Percentiles rank a stretch among this genome's conserved stretches.
Evolutionary conservation across 92 coral and sea anemone genomes (phyloP).

Genomic region (Epizoanthus fatuus): DNA sequence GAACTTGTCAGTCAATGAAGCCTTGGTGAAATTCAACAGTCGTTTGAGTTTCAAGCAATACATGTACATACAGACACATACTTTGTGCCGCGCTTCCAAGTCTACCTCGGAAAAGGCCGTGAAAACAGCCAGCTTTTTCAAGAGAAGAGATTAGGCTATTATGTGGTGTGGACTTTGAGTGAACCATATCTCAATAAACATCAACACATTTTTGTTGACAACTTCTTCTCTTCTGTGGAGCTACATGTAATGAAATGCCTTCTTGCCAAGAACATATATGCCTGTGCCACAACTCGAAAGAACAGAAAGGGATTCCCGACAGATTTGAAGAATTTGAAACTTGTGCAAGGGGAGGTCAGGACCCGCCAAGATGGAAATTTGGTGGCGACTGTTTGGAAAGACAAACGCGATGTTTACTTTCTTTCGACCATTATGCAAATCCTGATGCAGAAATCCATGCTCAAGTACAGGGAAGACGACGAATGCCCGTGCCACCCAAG

Average conservation of each 20-base stretch:
- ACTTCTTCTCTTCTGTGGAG: conserved; percentile 16
- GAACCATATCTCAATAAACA: conserved; percentile 21
- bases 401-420: background rate
- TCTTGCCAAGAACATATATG: conserved; percentile 11
- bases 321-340: conserved; percentile 26
- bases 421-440: conserved; percentile 1
- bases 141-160: conserved; percentile 36
- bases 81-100: conserved; percentile 39
- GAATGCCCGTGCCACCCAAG: conserved; percentile 3
- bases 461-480: conserved; percentile 10
- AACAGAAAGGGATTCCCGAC: conserved; percentile 27
- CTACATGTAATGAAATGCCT: conserved; percentile 16
- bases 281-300: conserved; percentile 22
- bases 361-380: conserved; percentile 11
- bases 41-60: conserved; percentile 28
- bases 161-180: conserved; percentile 28
- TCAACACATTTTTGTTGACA: conserved; percentile 6
- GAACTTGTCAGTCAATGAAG: conserved; percentile 35
- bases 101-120: conserved; percentile 48
- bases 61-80: conserved; percentile 41
- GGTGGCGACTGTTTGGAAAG: conserved; percentile 24
- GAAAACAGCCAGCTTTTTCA: conserved; percentile 35
- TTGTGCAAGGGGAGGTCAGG: conserved; percentile 6
- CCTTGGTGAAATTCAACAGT: conserved; percentile 36
- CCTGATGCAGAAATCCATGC: background rate